Percentiles rank a stretch among this genome's conserved stretches.
phyloP scores from a whole-genome alignment of 2,888 invertebrate species.

The Candidula unifasciata region DNA sequence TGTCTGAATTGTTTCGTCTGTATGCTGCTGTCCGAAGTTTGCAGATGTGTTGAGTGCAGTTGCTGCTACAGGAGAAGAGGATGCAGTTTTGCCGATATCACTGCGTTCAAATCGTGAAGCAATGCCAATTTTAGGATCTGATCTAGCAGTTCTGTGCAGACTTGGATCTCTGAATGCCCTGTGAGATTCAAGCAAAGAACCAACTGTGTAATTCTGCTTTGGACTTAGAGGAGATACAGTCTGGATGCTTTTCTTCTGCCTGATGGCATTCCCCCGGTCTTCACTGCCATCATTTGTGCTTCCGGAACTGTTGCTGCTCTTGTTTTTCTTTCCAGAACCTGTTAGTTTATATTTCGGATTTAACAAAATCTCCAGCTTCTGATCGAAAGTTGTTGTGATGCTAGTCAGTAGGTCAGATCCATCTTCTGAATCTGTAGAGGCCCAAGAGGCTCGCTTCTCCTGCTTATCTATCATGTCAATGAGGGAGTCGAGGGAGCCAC shows the following conservation, averaged over 20 bases:
- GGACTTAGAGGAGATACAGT: background rate
- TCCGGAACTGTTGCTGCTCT: slow-evolving; percentile 33
- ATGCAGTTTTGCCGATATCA: slow-evolving; percentile 36
- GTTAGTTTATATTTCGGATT: slow-evolving; percentile 68
- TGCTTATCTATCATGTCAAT: slow-evolving; percentile 78
- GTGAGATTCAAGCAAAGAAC: slow-evolving; percentile 33
- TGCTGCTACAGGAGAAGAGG: slow-evolving; percentile 30
- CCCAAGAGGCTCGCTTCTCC: slow-evolving; percentile 66
- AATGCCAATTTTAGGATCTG: slow-evolving; percentile 73
- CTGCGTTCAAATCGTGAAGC: slow-evolving; percentile 73
- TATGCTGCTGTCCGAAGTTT: background rate
- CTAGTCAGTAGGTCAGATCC: slow-evolving; percentile 73
- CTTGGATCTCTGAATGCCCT: slow-evolving; percentile 70
- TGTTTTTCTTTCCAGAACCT: slow-evolving; percentile 53
- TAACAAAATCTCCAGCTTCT: slow-evolving; percentile 71
- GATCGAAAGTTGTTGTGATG: slow-evolving; percentile 73
- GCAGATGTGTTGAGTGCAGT: background rate
- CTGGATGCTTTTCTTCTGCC: background rate
- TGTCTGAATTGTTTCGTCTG: slow-evolving; percentile 42
- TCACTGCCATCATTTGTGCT: background rate
- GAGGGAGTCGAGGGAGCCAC: slow-evolving; percentile 82
- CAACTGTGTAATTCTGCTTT: slow-evolving; percentile 32
- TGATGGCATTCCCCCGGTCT: background rate
- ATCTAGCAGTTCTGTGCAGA: slow-evolving; percentile 68
- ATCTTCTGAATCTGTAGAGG: slow-evolving; percentile 72